Evolutionary conservation across 2,888 invertebrate genomes (phyloP).

Genomic region (Helobdella robusta): DNA sequence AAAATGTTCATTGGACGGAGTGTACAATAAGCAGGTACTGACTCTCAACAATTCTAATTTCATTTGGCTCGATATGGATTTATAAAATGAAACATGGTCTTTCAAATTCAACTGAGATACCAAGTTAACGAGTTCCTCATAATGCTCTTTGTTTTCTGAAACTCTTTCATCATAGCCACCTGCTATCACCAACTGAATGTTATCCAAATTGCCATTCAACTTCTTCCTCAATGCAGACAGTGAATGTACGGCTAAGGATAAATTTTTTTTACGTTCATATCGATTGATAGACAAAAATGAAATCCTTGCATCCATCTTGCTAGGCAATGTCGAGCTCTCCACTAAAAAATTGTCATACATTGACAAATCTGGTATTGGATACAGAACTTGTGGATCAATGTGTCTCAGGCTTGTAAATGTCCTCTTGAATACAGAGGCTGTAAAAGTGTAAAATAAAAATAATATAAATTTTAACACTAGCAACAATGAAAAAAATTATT

Average conservation of each 20-base stretch:
- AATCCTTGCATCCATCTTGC: slow-evolving; percentile 39
- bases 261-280: slow-evolving; percentile 90
- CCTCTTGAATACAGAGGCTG: slow-evolving; percentile 67
- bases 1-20: slow-evolving; percentile 93
- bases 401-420: slow-evolving; percentile 66
- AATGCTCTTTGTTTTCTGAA: slow-evolving; percentile 75
- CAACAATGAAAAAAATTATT: neutral
- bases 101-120: slow-evolving; percentile 55
- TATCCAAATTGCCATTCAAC: slow-evolving; percentile 28
- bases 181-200: slow-evolving; percentile 75
- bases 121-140: slow-evolving; percentile 63
- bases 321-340: slow-evolving; percentile 35
- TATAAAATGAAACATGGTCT: slow-evolving; percentile 68
- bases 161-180: slow-evolving; percentile 90
- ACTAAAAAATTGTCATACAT: slow-evolving; percentile 40
- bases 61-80: slow-evolving; percentile 73
- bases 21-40: slow-evolving; percentile 76
- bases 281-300: slow-evolving; percentile 88
- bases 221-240: slow-evolving; percentile 50
- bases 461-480: neutral
- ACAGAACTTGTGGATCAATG: slow-evolving; percentile 69
- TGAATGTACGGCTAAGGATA: slow-evolving; percentile 73
- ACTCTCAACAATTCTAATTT: slow-evolving; percentile 72
- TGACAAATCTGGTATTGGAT: slow-evolving; percentile 79
- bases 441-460: slow-evolving; percentile 33